These are phyloP conservation scores for Microplitis demolitor DNA, from an alignment of 1,140 invertebrate species.

Conservation along the genomic window DNA sequence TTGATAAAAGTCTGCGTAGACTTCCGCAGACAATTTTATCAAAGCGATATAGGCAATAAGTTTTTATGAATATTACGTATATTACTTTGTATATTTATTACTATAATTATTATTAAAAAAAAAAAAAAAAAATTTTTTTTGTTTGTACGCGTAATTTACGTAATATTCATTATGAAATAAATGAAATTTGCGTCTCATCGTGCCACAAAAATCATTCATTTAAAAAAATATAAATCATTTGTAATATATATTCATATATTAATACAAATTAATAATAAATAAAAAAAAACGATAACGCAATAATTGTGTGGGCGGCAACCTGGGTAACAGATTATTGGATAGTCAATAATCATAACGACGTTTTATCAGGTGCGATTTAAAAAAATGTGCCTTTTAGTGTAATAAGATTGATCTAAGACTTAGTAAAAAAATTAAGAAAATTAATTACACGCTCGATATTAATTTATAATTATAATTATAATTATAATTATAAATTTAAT, in stretches of 20 bases:
- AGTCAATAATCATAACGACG: conserved; percentile 44
- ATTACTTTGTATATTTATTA: conserved; percentile 3
- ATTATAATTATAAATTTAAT: too few species aligned
- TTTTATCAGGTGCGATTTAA: conserved; percentile 53
- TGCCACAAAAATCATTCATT: conserved; percentile 39
- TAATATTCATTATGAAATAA: conserved; percentile 43
- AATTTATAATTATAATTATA: background rate
- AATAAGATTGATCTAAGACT: conserved; percentile 57
- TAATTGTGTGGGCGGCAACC: conserved; percentile 27
- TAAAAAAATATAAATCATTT: conserved; percentile 29
- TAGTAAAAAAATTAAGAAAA: conserved; percentile 38
- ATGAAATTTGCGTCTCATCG: conserved; percentile 42
- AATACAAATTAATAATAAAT: conserved; percentile 27
- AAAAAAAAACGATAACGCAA: conserved; percentile 29
- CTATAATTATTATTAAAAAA: background rate
- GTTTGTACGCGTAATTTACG: conserved; percentile 37
- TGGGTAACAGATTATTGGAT: conserved; percentile 30
- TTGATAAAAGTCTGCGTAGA: conserved; percentile 44
- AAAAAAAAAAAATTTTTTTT: conserved; percentile 37
- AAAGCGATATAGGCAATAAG: conserved; percentile 23
- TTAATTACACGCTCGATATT: conserved; percentile 12
- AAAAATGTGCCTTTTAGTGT: conserved; percentile 62
- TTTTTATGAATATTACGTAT: conserved; percentile 28
- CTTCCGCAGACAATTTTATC: conserved; percentile 34
- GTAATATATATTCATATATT: conserved; percentile 43